Evolutionary conservation across 2,113 vertebrate genomes (phyloP), one percentile per base, ranked within the genome.

Genomic region (Trichomycterus rosablanca): DNA sequence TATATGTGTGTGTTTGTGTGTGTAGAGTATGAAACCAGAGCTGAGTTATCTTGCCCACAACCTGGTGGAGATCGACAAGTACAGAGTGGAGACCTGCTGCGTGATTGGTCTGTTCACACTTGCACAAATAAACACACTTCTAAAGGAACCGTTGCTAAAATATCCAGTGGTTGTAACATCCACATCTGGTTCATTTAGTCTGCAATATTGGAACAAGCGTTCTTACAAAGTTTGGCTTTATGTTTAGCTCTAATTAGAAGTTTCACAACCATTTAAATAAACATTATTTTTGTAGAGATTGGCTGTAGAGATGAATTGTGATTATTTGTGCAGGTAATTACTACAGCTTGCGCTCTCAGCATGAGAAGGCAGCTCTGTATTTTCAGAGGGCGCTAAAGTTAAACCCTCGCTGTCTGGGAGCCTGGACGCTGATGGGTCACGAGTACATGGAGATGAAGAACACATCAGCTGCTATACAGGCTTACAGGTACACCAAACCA

Each of bases 391-490:
- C 96, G 8, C 85, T 99, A 64, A 98, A 99, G 70, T 82, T 99
- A 68, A 99, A 97, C 76, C 95, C 96, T 51, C 92, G 95, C 34
- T 99, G 97, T 73, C 88, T 98, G 16, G 94, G 95, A 14, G 96
- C 96, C 53, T 99, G 96, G 96, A 99, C 96, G 0, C 89, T 99
- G 28, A 98, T 99, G 95, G 96, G 96, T 32, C 96, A 99, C 10
- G 96, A 99, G 57, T 99, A 98, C 77, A 99, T 99, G 96, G 96
- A 99, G 79, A 98, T 99, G 95, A 99, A 97, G 79, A 98, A 98
- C 77, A 98, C 95, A 0, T 97, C 96, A 10, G 96, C 96, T 23
- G 96, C 95, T 67, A 99, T 99, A 65, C 96, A 99, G 73, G 96
- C 96, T 64, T 99, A 98, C 48, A 87, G 91, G 91, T 93, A 34